Evolutionary conservation across 2,888 invertebrate species (phyloP).

Genomic region (Caenorhabditis becei): DNA sequence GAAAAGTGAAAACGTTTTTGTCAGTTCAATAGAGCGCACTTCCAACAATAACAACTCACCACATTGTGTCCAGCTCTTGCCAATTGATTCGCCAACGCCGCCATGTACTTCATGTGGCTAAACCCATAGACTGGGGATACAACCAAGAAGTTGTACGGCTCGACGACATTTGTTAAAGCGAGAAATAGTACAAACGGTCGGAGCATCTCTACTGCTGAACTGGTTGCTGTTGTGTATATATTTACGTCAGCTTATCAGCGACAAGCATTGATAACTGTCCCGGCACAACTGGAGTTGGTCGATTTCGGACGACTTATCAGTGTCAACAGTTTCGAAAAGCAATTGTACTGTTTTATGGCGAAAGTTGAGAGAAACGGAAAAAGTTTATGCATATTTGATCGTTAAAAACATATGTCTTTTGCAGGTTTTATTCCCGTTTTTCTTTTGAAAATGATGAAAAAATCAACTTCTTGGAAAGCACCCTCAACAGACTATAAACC

Average conservation of each 20-base stretch:
- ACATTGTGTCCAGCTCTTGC: conserved; percentile 63
- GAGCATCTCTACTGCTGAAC: conserved; percentile 18
- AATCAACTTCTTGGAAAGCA: not conserved
- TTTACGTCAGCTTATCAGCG: conserved; percentile 31
- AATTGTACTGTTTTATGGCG: too few species aligned
- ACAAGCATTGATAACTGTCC: too few species aligned
- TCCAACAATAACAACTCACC: conserved; percentile 20
- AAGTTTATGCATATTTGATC: too few species aligned
- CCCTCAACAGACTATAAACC: conserved; percentile 22
- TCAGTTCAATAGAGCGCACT: not conserved
- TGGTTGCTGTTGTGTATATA: conserved; percentile 22
- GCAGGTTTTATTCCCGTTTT: conserved; percentile 41
- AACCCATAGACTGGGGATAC: conserved; percentile 54
- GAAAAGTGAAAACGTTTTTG: too few species aligned
- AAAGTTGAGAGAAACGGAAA: too few species aligned
- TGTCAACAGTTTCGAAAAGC: too few species aligned
- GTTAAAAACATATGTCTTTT: conserved; percentile 33
- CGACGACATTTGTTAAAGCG: too few species aligned
- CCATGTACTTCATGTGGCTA: conserved; percentile 60
- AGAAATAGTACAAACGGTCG: conserved; percentile 16
- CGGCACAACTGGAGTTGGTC: too few species aligned
- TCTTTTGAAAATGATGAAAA: conserved; percentile 3
- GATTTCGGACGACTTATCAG: too few species aligned
- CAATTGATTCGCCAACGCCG: conserved; percentile 51
- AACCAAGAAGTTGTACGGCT: conserved; percentile 59